phyloP scores from a whole-genome alignment of 2,797 vertebrate species.

The Lepidocolaptes lacrymiger region DNA sequence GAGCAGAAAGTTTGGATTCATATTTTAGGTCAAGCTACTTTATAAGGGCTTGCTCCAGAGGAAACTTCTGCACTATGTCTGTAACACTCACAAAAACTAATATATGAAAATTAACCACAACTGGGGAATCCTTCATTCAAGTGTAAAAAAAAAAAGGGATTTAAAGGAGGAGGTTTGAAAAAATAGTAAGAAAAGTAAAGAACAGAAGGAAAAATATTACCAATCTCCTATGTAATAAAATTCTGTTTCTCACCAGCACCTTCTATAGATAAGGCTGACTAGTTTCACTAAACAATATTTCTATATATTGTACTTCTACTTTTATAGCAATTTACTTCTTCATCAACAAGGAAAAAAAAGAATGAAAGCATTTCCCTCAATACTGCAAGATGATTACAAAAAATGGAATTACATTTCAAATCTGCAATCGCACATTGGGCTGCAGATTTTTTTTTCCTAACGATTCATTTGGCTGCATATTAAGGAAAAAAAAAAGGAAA shows the following conservation, averaged over 20 bases:
- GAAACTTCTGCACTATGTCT: constrained; percentile 73
- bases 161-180: not conserved
- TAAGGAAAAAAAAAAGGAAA: constrained; percentile 40
- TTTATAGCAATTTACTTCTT: constrained; percentile 61
- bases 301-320: constrained; percentile 49
- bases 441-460: constrained; percentile 71
- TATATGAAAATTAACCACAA: constrained; percentile 58
- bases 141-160: not conserved
- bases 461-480: constrained; percentile 75
- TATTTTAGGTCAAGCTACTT: constrained; percentile 75
- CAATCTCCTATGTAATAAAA: constrained; percentile 38
- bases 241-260: constrained; percentile 66
- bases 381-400: constrained; percentile 77
- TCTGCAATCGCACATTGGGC: constrained; percentile 52
- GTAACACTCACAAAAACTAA: constrained; percentile 62
- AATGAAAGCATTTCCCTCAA: constrained; percentile 69
- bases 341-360: constrained; percentile 47
- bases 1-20: constrained; percentile 74
- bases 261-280: constrained; percentile 59
- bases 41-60: constrained; percentile 67
- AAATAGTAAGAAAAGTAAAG: not conserved
- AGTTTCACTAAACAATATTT: constrained; percentile 61
- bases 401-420: constrained; percentile 74
- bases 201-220: not conserved
- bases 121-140: constrained; percentile 67